Evolutionary conservation across 2,113 vertebrate species (phyloP), one percentile per base, ranked within the genome.

Genomic region (Perccottus glenii): DNA sequence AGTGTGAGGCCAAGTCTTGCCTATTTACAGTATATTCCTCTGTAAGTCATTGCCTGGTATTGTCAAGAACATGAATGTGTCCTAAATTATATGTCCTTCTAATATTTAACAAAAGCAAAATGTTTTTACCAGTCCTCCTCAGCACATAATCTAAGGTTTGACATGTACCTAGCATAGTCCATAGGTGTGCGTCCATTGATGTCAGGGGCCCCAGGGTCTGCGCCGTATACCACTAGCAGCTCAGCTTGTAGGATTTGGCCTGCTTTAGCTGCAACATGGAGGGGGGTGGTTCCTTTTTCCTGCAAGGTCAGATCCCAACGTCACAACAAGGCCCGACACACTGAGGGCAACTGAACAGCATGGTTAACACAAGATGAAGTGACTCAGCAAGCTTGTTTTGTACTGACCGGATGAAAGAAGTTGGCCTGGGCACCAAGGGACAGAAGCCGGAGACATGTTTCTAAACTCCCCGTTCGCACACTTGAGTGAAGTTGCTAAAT

Each of bases 361-460:
- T 1, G 47, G 47, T 11, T 61, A 19, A 65, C 52, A 6, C 33
- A 40, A 42, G 3, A 63, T 35, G 2, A 10, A 44, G 47, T 64
- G 50, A 56, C 38, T 63, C 35, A 43, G 71, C 1, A 6, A 69
- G 57, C 19, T 11, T 35, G 14, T 57, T 58, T 58, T 58, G 49
- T 66, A 46, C 90, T 93, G 79, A 96, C 96, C 85, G 97, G 98
- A 81, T 98, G 96, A 90, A 99, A 99, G 92, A 99, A 99, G 93
- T 98, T 98, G 89, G 98, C 96, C 85, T 98, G 96, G 40, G 98
- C 98, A 0, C 98, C 98, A 56, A 99, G 93, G 2, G 98, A 99
- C 60, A 99, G 92, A 74, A 99, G 92, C 67, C 98, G 94, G 78
- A 99, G 90, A 91, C 97, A 99, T 7, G 98, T 99, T 88, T 99